Base-by-base conservation (phyloP, 2,113 vertebrate genomes). In the Rallus limicola region DNA sequence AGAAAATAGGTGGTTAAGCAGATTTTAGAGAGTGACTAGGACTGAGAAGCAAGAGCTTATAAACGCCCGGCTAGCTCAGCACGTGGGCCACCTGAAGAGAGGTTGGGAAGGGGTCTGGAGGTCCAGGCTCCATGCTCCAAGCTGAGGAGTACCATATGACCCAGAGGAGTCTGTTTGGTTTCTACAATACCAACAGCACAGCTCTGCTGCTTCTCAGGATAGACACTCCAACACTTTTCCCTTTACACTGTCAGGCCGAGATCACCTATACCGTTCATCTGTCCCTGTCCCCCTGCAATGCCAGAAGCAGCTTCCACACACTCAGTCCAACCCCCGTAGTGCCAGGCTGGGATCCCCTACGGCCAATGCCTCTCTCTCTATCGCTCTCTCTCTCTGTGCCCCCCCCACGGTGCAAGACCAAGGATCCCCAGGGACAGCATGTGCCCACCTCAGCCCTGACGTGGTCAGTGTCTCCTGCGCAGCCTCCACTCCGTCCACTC, bases 401-500 rank as follows among this genome's bases (percentile, higher is more conserved):
- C 88, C 93, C 94, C 92, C 94, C 93, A 0, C 88, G 95, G 97
- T 95, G 96, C 93, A 83, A 90, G 96, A 96, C 94, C 93, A 95
- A 92, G 86, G 91, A 48, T 95, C 48, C 95, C 96, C 93, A 63
- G 68, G 97, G 96, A 92, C 88, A 94, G 88, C 78, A 88, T 2
- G 83, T 96, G 96, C 95, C 96, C 93, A 85, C 94, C 93, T 96
- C 93, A 72, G 95, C 97, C 97, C 97, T 95, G 95, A 26, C 82
- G 93, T 26, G 95, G 96, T 96, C 95, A 86, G 91, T 92, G 93
- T 86, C 93, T 97, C 95, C 96, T 96, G 71, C 90, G 95, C 91
- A 94, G 97, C 95, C 92, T 97, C 96, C 82, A 81, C 96, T 96
- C 95, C 95, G 82, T 97, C 97, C 92, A 98, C 97, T 95, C 96